phyloP scores from a whole-genome alignment of 2,888 invertebrate genomes.

The Thyatira batis region DNA sequence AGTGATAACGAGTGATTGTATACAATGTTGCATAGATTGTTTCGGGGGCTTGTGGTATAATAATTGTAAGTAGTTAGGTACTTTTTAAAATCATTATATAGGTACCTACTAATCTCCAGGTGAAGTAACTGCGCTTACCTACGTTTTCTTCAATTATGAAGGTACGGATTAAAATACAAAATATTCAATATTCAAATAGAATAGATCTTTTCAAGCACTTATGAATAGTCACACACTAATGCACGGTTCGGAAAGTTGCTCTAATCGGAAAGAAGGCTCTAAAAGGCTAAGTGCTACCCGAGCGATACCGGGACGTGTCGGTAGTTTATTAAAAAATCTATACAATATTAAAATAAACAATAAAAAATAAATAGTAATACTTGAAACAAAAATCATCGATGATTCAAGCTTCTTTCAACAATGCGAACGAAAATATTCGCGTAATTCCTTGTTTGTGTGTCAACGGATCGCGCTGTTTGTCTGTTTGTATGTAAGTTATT shows the following conservation, averaged over 20 bases:
- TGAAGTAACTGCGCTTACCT: not conserved
- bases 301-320: no score
- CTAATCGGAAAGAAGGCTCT: no score
- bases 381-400: not conserved
- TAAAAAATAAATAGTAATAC: no score
- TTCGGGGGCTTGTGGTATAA: not conserved
- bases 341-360: no score
- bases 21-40: not conserved
- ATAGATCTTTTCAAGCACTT: no score
- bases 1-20: not conserved
- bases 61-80: not conserved
- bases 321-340: no score
- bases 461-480: slow-evolving; percentile 9
- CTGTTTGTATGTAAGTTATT: slow-evolving; percentile 1
- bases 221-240: no score
- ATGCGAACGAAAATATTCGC: slow-evolving; percentile 2
- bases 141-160: no score
- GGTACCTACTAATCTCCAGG: not conserved
- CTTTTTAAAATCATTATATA: not conserved
- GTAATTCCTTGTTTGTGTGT: slow-evolving; percentile 8
- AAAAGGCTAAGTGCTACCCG: no score
- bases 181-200: no score
- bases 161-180: no score
- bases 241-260: no score
- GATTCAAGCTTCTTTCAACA: not conserved